Evolutionary conservation across 2,113 vertebrate species (phyloP).

Genomic region (Sebastes fasciatus): DNA sequence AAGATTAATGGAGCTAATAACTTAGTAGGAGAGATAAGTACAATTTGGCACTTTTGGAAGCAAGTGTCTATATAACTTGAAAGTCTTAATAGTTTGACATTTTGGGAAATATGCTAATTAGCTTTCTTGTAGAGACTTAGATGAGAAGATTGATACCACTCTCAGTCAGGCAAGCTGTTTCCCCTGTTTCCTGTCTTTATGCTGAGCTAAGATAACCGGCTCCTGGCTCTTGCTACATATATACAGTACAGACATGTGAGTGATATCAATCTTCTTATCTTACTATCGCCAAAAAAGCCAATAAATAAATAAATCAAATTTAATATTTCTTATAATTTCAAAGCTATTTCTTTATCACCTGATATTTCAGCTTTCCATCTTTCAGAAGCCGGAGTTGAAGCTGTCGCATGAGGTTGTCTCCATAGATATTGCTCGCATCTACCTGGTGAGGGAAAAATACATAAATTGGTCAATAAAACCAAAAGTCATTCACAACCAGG

Average conservation of each 20-base stretch:
- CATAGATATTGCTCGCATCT: slow-evolving; percentile 93
- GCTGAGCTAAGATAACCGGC: too few species aligned
- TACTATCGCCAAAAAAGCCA: neutral
- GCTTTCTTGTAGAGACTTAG: neutral
- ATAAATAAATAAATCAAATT: too few species aligned
- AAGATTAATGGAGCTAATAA: too few species aligned
- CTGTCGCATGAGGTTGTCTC: slow-evolving; percentile 89
- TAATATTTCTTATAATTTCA: neutral
- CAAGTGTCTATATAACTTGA: neutral
- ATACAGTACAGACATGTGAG: neutral
- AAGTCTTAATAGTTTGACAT: neutral
- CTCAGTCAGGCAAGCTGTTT: neutral
- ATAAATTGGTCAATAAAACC: neutral
- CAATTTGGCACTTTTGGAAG: too few species aligned
- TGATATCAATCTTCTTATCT: neutral
- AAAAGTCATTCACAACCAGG: neutral
- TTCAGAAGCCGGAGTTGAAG: slow-evolving; percentile 89
- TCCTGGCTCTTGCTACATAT: neutral
- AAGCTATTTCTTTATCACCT: slow-evolving; percentile 79
- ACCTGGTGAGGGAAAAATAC: slow-evolving; percentile 81
- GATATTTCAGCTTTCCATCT: slow-evolving; percentile 95
- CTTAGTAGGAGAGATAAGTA: too few species aligned
- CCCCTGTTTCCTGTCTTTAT: too few species aligned
- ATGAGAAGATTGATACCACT: neutral
- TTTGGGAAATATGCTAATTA: neutral